phyloP scores from a whole-genome alignment of 2,888 invertebrate species.

The Drosophila lutescens region DNA sequence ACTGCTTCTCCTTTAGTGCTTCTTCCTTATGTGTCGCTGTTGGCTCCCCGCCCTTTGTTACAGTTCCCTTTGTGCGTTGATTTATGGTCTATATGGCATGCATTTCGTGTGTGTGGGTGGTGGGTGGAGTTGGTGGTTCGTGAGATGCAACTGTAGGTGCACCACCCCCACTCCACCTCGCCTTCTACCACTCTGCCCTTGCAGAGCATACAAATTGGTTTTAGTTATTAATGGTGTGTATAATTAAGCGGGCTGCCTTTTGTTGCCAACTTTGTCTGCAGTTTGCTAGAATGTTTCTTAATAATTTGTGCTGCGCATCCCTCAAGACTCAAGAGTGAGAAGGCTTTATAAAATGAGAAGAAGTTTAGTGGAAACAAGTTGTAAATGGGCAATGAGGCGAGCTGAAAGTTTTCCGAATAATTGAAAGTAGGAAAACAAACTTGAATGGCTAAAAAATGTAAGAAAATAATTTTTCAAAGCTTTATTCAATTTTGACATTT shows the following conservation, averaged over 20 bases:
- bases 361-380: not conserved
- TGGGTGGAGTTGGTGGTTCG: constrained; percentile 23
- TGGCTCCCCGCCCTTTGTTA: constrained; percentile 33
- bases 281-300: constrained; percentile 77
- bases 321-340: constrained; percentile 45
- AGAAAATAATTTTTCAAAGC: too few species aligned
- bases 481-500: too few species aligned
- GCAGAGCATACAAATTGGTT: constrained; percentile 76
- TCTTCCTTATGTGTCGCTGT: constrained; percentile 15
- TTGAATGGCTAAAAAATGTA: not conserved
- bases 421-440: constrained; percentile 22
- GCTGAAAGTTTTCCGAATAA: constrained; percentile 14
- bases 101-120: constrained; percentile 38
- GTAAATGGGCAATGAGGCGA: not conserved
- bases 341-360: not conserved
- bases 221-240: constrained; percentile 78
- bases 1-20: constrained; percentile 37
- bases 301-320: constrained; percentile 69
- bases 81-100: constrained; percentile 56
- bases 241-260: constrained; percentile 74
- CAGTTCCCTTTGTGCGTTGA: constrained; percentile 68
- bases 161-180: constrained; percentile 13
- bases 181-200: constrained; percentile 41
- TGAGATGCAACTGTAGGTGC: constrained; percentile 43
- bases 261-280: constrained; percentile 77